A percentile compares a stretch with the other conserved stretches of the same genome.
phyloP scores from a whole-genome alignment of 2,113 vertebrate species.

The Campylomormyrus numenius region DNA sequence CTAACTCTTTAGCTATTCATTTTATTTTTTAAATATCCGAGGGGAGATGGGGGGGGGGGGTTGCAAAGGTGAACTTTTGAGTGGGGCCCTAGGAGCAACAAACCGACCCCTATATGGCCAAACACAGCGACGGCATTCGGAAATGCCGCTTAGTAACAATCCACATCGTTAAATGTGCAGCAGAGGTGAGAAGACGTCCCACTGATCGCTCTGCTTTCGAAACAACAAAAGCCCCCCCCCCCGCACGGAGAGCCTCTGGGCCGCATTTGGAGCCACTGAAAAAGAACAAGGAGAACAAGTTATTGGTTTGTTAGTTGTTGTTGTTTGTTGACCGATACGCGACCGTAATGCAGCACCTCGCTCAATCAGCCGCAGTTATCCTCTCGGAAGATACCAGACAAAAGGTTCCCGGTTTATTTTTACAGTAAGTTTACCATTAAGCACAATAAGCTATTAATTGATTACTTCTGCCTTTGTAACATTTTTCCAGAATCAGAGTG shows the following conservation, averaged over 20 bases:
- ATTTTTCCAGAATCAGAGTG: not conserved
- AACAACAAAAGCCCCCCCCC: not conserved
- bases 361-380: conserved; percentile 50
- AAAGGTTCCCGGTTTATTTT: conserved; percentile 48
- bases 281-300: not conserved
- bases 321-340: conserved; percentile 33
- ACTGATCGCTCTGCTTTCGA: not conserved
- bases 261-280: not conserved
- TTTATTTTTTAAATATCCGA: not conserved
- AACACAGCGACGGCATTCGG: not conserved
- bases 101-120: not conserved
- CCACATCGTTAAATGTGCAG: conserved; percentile 1
- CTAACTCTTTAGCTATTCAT: not conserved
- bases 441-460: not conserved
- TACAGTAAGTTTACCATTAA: no score
- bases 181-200: not conserved
- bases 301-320: conserved; percentile 8
- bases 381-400: conserved; percentile 45
- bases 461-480: not conserved
- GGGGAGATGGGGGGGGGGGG: not conserved
- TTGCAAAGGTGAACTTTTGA: not conserved
- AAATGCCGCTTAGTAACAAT: not conserved
- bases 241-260: not conserved
- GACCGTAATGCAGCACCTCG: conserved; percentile 45
- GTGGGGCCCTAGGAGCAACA: not conserved